Evolutionary conservation across 1,140 invertebrate species (phyloP).

Genomic region (Myzus persicae): DNA sequence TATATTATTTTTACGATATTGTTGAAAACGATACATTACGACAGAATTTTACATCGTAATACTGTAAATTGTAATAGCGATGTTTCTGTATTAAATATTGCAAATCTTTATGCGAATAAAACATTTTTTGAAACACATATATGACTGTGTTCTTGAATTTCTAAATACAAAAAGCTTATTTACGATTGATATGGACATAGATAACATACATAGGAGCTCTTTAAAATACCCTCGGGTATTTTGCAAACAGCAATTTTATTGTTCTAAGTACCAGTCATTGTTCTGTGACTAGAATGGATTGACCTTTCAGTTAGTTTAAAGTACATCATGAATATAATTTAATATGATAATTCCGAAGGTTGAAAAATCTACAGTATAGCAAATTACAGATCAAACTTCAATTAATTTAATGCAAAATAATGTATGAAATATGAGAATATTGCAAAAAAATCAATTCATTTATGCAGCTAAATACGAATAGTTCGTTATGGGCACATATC

Average conservation of each 20-base stretch:
- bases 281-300: slow-evolving; percentile 25
- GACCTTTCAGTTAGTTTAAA: slow-evolving; percentile 28
- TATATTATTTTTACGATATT: background rate
- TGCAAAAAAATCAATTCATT: background rate
- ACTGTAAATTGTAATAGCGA: background rate
- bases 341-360: slow-evolving; percentile 36
- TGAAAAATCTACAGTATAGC: background rate
- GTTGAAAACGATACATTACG: background rate
- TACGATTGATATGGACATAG: background rate
- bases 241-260: slow-evolving; percentile 22
- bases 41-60: background rate
- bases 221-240: background rate
- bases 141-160: background rate
- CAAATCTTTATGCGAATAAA: background rate
- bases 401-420: background rate
- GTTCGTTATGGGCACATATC: background rate
- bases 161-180: background rate
- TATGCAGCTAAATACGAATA: background rate
- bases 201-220: background rate
- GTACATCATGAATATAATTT: slow-evolving; percentile 28
- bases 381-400: background rate
- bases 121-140: background rate
- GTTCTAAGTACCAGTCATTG: slow-evolving; percentile 28
- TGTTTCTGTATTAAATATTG: background rate
- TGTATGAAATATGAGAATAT: background rate